Evolutionary conservation across 2,797 vertebrate species (phyloP), one percentile per base, ranked within the genome.

Genomic region (Danionella dracula): DNA sequence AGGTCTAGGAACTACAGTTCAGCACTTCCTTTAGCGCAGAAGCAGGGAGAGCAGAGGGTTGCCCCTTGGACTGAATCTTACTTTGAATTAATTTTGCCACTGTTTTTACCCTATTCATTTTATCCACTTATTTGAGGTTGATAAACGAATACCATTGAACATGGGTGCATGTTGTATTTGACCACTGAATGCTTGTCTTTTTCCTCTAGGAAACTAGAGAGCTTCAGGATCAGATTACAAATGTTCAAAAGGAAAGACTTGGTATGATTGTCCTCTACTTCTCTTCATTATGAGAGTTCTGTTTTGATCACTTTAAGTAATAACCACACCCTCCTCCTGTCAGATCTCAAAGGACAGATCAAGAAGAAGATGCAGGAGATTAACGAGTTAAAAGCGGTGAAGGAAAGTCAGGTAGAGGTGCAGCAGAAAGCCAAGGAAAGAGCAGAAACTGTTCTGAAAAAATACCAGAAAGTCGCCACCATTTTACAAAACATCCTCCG

Each of bases 401-500:
- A 72, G 37, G 82, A 83, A 19, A 82, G 79, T 27, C 83, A 55
- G 50, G 51, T 83, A 80, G 63, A 86, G 82, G 73, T 85, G 79
- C 80, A 87, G 75, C 79, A 78, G 71, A 29, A 59, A 56, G 62
- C 53, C 0, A 20, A 89, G 70, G 79, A 87, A 76, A 88, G 87
- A 79, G 89, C 85, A 23, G 84, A 76, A 55, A 65, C 56, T 0
- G 84, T 88, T 76, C 66, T 91, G 59, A 82, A 89, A 75, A 89
- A 87, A 69, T 85, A 89, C 66, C 87, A 82, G 65, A 88, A 81
- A 74, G 85, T 90, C 72, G 72, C 71, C 4, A 23, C 82, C 49
- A 81, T 91, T 75, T 81, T 82, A 8, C 89, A 91, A 68, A 87
- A 90, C 15, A 83, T 92, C 31, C 74, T 91, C 2, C 78, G 87